Conservation (phyloP, 2,888 invertebrate genomes). For the Cosmopolites sordidus region DNA sequence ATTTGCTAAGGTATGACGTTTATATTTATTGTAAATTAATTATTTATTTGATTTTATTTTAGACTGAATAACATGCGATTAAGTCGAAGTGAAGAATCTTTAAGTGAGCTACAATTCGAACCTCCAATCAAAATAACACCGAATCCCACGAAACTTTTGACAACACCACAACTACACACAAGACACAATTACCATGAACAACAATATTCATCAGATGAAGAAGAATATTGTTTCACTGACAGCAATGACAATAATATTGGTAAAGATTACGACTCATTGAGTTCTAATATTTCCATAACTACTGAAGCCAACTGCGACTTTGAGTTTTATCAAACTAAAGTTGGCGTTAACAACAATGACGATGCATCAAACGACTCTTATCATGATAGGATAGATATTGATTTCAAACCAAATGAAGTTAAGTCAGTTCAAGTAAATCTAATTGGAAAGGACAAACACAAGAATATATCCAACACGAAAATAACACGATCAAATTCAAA, state of each 20-base stretch:
- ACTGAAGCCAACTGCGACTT: slow-evolving; percentile 63
- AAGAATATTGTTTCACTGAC: slow-evolving; percentile 44
- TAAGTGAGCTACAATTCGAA: slow-evolving; percentile 38
- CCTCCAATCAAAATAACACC: slow-evolving; percentile 4
- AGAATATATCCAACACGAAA: slow-evolving; percentile 29
- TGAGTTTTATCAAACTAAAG: slow-evolving; percentile 55
- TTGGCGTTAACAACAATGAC: neutral
- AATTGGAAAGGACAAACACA: slow-evolving; percentile 12
- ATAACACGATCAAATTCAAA: slow-evolving; percentile 44
- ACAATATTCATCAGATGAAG: slow-evolving; percentile 24
- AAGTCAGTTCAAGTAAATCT: neutral
- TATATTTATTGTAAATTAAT: neutral
- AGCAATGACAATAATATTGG: slow-evolving; percentile 36
- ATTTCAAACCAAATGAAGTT: slow-evolving; percentile 8
- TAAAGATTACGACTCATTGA: slow-evolving; percentile 42
- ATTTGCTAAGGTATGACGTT: slow-evolving; percentile 29
- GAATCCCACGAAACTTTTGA: neutral
- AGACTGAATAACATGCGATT: slow-evolving; percentile 38
- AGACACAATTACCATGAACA: neutral
- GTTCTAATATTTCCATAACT: slow-evolving; percentile 54
- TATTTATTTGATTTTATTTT: slow-evolving; percentile 7
- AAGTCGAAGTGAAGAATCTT: slow-evolving; percentile 45
- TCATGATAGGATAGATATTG: slow-evolving; percentile 2
- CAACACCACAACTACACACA: slow-evolving; percentile 1
- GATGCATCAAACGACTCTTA: neutral